Evolutionary conservation across 1,140 invertebrate genomes (phyloP).

Genomic region (Pachypsylla venusta): DNA sequence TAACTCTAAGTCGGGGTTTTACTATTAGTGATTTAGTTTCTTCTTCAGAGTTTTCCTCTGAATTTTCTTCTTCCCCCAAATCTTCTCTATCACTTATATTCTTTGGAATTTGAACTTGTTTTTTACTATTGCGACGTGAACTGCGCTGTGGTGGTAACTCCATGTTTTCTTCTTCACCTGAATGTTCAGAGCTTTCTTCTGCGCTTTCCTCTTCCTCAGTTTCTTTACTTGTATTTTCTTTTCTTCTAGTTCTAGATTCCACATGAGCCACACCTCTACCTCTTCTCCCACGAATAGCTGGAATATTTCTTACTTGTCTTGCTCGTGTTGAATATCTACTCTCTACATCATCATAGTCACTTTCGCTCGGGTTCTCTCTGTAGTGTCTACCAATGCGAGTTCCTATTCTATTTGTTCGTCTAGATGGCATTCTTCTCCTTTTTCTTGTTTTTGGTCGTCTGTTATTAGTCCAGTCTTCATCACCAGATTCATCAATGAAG

Average conservation of each 20-base stretch:
- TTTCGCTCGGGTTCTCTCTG: background rate
- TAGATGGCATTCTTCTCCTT: too few species aligned
- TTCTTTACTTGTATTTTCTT: too few species aligned
- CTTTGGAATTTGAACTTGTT: too few species aligned
- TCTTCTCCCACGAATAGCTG: too few species aligned
- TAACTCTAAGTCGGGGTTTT: background rate
- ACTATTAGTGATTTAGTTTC: background rate
- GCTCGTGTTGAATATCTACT: background rate
- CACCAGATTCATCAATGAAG: background rate
- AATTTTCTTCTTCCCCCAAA: constrained; percentile 14
- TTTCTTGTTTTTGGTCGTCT: background rate
- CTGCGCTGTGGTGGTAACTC: too few species aligned
- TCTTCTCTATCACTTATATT: too few species aligned
- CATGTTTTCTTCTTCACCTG: constrained; percentile 26
- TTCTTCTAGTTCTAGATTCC: too few species aligned
- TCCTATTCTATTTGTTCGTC: background rate
- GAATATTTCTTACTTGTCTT: too few species aligned
- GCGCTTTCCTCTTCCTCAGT: constrained; percentile 27
- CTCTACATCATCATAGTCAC: background rate
- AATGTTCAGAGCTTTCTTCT: constrained; percentile 24
- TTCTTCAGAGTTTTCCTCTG: background rate
- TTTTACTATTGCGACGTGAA: too few species aligned
- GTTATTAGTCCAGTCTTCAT: background rate
- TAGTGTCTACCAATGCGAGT: background rate
- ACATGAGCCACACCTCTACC: too few species aligned